Base-by-base conservation (phyloP, 2,888 invertebrate species). In the Lumbricus terrestris region DNA sequence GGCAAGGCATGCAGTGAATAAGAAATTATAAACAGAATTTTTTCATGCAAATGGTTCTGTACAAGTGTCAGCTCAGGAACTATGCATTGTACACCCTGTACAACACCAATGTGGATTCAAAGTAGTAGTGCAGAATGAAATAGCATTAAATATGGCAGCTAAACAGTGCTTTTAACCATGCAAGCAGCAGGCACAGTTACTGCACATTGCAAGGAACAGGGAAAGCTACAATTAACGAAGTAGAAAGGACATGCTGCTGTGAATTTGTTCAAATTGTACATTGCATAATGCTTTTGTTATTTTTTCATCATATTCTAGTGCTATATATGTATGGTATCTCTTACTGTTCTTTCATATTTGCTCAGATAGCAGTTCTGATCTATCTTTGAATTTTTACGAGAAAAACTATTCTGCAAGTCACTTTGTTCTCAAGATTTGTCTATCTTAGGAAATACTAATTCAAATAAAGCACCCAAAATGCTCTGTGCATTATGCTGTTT, bases 391-490 rank as follows among this genome's bases (percentile, higher is more conserved):
- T 85, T 69, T 69, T 85, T 85, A 85, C 37, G 85, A 85, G 37
- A 37, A 85, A 85, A n/a, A 34, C 89, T 85, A 99, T 98, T 90
- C 99, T 96, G 92, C 98, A 69, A 69, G 69, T 8, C 69, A 69
- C 8, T n/a, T n/a, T 69, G 69, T 69, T 69, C 69, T 69, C n/a
- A n/a, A n/a, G 69, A 69, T 69, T 69, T 69, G n/a, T 69, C 29
- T 69, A n/a, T n/a, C n/a, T 69, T n/a, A n/a, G 11, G 69, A 69
- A 69, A 69, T n/a, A n/a, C n/a, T 69, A 69, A 69, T n/a, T 29
- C 29, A 6, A 69, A 69, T n/a, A 69, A 69, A 69, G n/a, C 29
- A n/a, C 1, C 13, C 0, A 11, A n/a, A 69, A 69, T 1, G 2
- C n/a, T n/a, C 16, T 69, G 5, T 47, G 47, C 47, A 20, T 47